Evolutionary conservation across 2,888 invertebrate species (phyloP).

Genomic region (Sturmia bella): DNA sequence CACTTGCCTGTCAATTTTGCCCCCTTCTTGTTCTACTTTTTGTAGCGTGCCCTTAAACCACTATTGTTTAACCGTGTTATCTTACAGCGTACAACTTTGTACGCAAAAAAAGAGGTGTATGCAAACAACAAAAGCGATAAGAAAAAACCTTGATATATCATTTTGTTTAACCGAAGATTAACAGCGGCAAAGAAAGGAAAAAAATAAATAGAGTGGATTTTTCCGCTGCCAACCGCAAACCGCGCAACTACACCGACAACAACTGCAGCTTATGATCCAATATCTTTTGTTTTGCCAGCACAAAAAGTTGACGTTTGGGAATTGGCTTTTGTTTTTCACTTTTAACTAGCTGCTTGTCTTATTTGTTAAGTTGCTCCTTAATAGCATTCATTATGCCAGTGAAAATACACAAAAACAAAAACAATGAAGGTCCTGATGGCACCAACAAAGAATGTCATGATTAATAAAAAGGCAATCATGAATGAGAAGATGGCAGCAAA

Average conservation of each 20-base stretch:
- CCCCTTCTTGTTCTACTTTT: neutral
- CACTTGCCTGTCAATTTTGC: neutral
- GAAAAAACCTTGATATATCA: slow-evolving; percentile 36
- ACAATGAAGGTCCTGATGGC: slow-evolving; percentile 35
- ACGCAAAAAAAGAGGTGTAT: slow-evolving; percentile 2
- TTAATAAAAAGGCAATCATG: neutral
- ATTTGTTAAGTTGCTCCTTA: slow-evolving; percentile 21
- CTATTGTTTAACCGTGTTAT: slow-evolving; percentile 46
- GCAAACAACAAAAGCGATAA: neutral
- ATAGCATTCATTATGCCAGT: slow-evolving; percentile 28
- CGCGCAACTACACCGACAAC: neutral
- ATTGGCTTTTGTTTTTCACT: slow-evolving; percentile 16
- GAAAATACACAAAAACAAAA: slow-evolving; percentile 30
- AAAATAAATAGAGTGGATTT: slow-evolving; percentile 12
- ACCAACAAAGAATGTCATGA: too few species aligned
- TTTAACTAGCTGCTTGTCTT: neutral
- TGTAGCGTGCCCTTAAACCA: neutral
- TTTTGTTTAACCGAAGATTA: slow-evolving; percentile 23
- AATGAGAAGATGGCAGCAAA: neutral
- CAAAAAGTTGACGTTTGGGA: slow-evolving; percentile 38
- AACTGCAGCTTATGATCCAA: slow-evolving; percentile 25
- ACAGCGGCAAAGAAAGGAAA: neutral
- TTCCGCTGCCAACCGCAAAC: neutral
- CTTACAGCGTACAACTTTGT: slow-evolving; percentile 1
- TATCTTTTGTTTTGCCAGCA: slow-evolving; percentile 40